These are phyloP conservation scores for Varanus salvator DNA, from an alignment of 2,113 vertebrate genomes.

Conservation along the genomic window DNA sequence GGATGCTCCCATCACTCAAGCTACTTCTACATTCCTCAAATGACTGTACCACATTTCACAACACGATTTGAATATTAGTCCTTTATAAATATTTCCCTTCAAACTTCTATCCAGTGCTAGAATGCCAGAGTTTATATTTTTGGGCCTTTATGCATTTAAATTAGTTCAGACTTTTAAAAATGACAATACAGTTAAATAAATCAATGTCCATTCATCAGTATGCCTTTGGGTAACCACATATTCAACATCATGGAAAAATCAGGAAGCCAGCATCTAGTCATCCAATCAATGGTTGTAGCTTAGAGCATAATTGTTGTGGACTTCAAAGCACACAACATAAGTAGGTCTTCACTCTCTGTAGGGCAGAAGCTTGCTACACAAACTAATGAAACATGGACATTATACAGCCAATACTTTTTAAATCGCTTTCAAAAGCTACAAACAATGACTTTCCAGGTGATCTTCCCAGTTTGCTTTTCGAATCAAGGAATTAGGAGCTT, in stretches of 20 bases:
- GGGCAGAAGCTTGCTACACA: constrained; percentile 28
- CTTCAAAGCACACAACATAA: background rate
- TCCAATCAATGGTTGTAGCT: constrained; percentile 57
- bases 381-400: constrained; percentile 12
- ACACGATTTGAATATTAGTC: background rate
- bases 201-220: constrained; percentile 53
- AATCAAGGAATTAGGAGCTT: constrained; percentile 3
- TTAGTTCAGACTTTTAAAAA: constrained; percentile 36
- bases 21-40: background rate
- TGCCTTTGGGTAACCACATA: constrained; percentile 47
- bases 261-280: constrained; percentile 44
- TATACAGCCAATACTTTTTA: constrained; percentile 49
- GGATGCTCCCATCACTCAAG: background rate
- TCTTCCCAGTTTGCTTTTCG: background rate
- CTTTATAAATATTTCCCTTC: background rate
- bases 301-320: background rate
- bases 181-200: constrained; percentile 38
- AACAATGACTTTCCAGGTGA: constrained; percentile 50
- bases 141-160: background rate
- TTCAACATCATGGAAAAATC: constrained; percentile 64
- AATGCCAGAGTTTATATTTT: background rate
- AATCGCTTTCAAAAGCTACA: constrained; percentile 49
- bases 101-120: background rate
- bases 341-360: constrained; percentile 19
- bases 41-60: background rate